These are phyloP conservation scores for Zhuqinia jingwanae DNA, from an alignment of 2,888 invertebrate species.

Conservation along the genomic window DNA sequence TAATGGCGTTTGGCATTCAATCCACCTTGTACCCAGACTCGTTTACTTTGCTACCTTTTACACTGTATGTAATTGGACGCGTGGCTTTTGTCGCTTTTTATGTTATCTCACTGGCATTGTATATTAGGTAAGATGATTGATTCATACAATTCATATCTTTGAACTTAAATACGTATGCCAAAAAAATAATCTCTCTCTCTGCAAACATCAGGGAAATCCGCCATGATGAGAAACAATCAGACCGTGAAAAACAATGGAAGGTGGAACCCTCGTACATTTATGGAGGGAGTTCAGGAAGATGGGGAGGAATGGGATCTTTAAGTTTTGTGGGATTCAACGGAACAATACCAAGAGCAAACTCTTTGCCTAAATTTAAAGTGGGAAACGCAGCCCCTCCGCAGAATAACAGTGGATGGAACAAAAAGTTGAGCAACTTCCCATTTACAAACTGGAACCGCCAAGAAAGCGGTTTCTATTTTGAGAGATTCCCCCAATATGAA, in stretches of 20 bases:
- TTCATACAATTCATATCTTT: no score
- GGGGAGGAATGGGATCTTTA: conserved; percentile 56
- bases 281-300: conserved; percentile 29
- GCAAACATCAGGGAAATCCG: conserved; percentile 59
- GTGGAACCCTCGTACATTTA: conserved; percentile 59
- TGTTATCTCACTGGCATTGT: conserved; percentile 57
- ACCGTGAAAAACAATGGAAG: conserved; percentile 60
- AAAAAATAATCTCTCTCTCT: no score
- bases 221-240: conserved; percentile 59
- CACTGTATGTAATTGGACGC: conserved; percentile 45
- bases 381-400: not conserved
- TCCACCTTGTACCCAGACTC: conserved; percentile 60
- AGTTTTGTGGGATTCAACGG: conserved; percentile 62
- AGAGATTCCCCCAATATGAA: conserved; percentile 57
- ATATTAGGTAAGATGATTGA: no score
- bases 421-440: conserved; percentile 52
- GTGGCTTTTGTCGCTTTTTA: conserved; percentile 60
- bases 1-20: conserved; percentile 63
- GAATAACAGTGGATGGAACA: conserved; percentile 30
- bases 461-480: conserved; percentile 63
- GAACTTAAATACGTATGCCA: no score
- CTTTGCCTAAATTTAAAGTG: conserved; percentile 55
- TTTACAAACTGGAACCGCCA: conserved; percentile 60
- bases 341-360: conserved; percentile 55
- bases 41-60: conserved; percentile 53